Conservation (phyloP, 1,140 invertebrate genomes). For the Cephus cinctus region DNA sequence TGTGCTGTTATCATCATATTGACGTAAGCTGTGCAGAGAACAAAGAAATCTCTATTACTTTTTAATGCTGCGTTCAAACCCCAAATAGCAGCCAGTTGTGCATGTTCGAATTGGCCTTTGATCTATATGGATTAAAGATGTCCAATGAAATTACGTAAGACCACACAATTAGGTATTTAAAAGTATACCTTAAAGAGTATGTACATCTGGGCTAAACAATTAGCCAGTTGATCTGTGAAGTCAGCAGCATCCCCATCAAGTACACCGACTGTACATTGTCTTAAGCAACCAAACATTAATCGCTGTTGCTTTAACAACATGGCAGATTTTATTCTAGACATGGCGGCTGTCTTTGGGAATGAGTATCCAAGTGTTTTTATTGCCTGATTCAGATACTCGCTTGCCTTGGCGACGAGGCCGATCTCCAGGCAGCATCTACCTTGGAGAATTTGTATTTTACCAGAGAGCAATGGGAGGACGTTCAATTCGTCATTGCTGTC, state of each 20-base stretch:
- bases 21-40: conserved; percentile 55
- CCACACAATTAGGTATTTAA: neutral
- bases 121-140: conserved; percentile 33
- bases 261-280: conserved; percentile 6
- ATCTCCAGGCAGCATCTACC: conserved; percentile 49
- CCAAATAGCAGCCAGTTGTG: conserved; percentile 59
- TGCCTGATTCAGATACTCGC: conserved; percentile 32
- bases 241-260: conserved; percentile 27
- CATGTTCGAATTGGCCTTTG: conserved; percentile 47
- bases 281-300: conserved; percentile 24
- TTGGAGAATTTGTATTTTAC: conserved; percentile 51
- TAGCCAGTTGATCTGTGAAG: conserved; percentile 52
- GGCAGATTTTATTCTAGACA: conserved; percentile 39
- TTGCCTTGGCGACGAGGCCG: conserved; percentile 43
- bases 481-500: conserved; percentile 35
- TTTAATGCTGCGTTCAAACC: conserved; percentile 53
- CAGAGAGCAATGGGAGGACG: conserved; percentile 44
- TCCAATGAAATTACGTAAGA: neutral
- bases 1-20: conserved; percentile 54
- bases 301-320: conserved; percentile 32
- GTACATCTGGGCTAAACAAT: conserved; percentile 53
- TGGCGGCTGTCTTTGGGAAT: conserved; percentile 41
- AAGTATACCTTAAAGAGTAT: conserved; percentile 50
- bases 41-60: conserved; percentile 53
- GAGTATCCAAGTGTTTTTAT: conserved; percentile 39